These are phyloP conservation scores for Reticulitermes speratus DNA, from an alignment of 1,140 invertebrate species.

Conservation along the genomic window DNA sequence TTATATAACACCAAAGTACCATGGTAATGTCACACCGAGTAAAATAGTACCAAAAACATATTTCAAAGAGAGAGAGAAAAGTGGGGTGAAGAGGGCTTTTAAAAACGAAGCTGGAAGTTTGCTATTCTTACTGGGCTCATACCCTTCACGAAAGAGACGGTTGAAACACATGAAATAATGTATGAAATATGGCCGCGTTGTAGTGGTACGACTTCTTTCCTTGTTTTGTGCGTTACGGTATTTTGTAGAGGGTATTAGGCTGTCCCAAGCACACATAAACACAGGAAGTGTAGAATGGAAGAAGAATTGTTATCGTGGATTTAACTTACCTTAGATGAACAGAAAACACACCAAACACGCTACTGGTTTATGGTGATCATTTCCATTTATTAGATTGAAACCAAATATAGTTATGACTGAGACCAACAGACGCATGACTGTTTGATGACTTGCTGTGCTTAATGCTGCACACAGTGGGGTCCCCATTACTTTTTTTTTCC, in stretches of 20 bases:
- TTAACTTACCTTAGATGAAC: too few relatives aligned
- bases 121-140: background rate
- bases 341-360: too few relatives aligned
- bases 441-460: too few relatives aligned
- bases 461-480: too few relatives aligned
- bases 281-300: background rate
- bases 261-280: background rate
- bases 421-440: too few relatives aligned
- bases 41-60: slow-evolving; percentile 14
- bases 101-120: background rate
- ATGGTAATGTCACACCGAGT: background rate
- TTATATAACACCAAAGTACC: background rate
- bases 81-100: background rate
- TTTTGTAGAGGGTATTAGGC: background rate
- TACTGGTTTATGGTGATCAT: too few relatives aligned
- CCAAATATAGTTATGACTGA: too few relatives aligned
- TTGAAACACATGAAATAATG: background rate
- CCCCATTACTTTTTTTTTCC: too few relatives aligned
- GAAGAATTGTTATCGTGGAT: too few relatives aligned
- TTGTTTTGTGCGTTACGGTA: background rate
- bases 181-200: background rate
- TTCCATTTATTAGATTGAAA: too few relatives aligned
- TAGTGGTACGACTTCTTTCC: background rate
- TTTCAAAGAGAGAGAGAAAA: background rate
- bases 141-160: background rate